phyloP scores from a whole-genome alignment of 2,797 vertebrate species.

The Sebastes umbrosus region DNA sequence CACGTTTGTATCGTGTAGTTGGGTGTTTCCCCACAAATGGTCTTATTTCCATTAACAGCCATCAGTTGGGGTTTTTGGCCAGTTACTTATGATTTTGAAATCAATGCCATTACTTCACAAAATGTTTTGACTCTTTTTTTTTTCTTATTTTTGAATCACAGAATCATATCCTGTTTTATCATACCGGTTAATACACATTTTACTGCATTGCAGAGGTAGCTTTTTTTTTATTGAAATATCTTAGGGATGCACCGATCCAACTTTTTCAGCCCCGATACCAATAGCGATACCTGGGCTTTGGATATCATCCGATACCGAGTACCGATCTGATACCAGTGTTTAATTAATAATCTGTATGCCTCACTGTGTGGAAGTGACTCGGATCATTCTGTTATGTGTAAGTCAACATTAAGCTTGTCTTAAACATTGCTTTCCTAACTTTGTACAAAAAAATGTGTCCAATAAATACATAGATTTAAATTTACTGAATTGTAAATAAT shows the following conservation, averaged over 20 bases:
- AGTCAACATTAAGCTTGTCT: fast-evolving
- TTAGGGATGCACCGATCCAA: not conserved
- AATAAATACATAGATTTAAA: no score
- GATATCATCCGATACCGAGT: fast-evolving
- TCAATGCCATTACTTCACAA: not conserved
- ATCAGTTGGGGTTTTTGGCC: not conserved
- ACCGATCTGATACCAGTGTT: no score
- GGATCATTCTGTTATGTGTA: no score
- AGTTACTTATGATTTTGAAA: not conserved
- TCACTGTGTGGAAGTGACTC: no score
- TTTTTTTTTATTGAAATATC: not conserved
- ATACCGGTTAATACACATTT: not conserved
- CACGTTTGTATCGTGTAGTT: not conserved
- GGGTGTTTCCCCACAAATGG: not conserved
- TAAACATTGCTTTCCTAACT: no score
- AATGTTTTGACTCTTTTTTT: not conserved
- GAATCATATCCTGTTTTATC: not conserved
- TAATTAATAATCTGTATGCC: fast-evolving
- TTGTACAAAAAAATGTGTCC: fast-evolving
- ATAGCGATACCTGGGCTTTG: no score
- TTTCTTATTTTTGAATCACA: no score
- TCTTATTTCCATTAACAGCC: not conserved
- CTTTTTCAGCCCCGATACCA: no score
- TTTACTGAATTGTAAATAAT: no score
- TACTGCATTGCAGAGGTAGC: not conserved